Evolutionary conservation across 2,113 vertebrate species (phyloP).

Genomic region (Ginglymostoma cirratum): DNA sequence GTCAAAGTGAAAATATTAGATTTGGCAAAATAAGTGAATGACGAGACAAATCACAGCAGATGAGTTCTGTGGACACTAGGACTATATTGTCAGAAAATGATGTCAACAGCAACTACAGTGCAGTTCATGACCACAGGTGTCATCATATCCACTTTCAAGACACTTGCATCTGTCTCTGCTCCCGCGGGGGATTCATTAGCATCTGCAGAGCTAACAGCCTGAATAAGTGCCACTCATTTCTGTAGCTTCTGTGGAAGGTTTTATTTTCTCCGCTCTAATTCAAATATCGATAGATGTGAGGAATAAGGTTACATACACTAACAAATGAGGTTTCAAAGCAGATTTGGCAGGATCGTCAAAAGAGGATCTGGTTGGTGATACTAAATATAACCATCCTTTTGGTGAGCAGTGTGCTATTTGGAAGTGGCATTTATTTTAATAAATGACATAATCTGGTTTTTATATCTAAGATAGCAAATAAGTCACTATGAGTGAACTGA

Average conservation of each 20-base stretch:
- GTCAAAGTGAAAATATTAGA: neutral
- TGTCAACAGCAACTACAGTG: conserved; percentile 9
- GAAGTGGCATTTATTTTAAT: neutral
- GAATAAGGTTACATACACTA: neutral
- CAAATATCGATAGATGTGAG: neutral
- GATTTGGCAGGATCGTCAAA: neutral
- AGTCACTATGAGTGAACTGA: neutral
- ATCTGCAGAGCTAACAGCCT: conserved; percentile 18
- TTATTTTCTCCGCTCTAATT: neutral
- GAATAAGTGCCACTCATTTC: conserved; percentile 33
- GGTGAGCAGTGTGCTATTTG: no score
- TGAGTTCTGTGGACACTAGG: neutral
- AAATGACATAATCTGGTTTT: neutral
- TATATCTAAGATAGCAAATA: neutral
- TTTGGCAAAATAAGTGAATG: neutral
- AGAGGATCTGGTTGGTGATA: neutral
- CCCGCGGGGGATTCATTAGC: conserved; percentile 2
- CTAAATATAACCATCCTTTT: neutral
- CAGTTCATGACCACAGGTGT: conserved; percentile 14
- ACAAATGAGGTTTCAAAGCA: conserved; percentile 15
- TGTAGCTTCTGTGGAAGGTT: neutral
- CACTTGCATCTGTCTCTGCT: conserved; percentile 26
- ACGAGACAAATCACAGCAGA: neutral
- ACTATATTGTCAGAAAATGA: neutral
- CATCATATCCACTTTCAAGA: conserved; percentile 25